phyloP scores from a whole-genome alignment of 2,113 vertebrate species.

The Rhizomys pruinosus region DNA sequence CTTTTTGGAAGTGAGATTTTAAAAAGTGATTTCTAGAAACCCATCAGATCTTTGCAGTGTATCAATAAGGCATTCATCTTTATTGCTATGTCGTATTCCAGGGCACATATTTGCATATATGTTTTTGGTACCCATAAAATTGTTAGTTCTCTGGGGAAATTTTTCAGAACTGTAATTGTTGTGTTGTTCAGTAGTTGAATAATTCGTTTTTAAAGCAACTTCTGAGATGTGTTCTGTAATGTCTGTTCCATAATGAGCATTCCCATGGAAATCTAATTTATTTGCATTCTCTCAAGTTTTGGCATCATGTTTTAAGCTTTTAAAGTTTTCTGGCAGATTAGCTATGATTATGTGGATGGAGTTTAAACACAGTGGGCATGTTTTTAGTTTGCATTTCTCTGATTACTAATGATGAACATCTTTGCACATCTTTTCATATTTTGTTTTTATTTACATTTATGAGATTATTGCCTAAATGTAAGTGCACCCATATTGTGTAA shows the following conservation, averaged over 20 bases:
- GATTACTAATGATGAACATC: background rate
- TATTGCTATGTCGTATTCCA: background rate
- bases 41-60: background rate
- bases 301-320: background rate
- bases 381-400: background rate
- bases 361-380: background rate
- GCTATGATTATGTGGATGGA: background rate
- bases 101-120: background rate
- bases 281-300: background rate
- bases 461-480: too few species aligned
- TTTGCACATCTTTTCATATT: background rate
- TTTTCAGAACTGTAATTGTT: background rate
- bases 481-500: too few species aligned
- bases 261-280: background rate
- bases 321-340: background rate
- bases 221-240: background rate
- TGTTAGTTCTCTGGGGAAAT: background rate
- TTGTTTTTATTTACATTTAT: too few species aligned
- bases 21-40: background rate
- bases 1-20: background rate
- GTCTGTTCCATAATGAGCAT: background rate
- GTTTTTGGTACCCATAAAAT: background rate
- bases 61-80: background rate
- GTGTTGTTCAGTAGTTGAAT: background rate
- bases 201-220: conserved; percentile 1